Percentiles rank a stretch among this genome's conserved stretches.
These are phyloP conservation scores for Yoshiicerus persimilis DNA, from an alignment of 1,140 invertebrate species.

Conservation along the genomic window DNA sequence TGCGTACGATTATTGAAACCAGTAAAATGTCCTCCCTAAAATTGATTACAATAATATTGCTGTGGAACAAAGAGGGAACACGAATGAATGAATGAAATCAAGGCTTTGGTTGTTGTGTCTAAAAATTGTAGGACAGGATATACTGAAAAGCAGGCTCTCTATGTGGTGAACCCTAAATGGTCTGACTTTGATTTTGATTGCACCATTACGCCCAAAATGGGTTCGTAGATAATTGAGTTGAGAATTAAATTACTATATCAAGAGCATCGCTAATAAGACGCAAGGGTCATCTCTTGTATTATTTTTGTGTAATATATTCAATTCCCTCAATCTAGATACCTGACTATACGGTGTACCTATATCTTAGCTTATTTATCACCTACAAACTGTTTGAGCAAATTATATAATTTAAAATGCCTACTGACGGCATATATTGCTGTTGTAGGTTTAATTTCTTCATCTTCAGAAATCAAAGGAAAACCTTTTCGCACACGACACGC, in stretches of 20 bases:
- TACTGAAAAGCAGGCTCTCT: neutral
- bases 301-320: neutral
- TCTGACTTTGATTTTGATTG: conserved; percentile 16
- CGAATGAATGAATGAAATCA: neutral
- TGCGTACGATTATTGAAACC: neutral
- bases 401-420: too few relatives aligned
- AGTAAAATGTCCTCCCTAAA: neutral
- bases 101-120: neutral
- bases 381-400: too few relatives aligned
- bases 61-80: neutral
- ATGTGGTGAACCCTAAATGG: conserved; percentile 5
- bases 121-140: neutral
- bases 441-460: too few relatives aligned
- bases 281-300: neutral
- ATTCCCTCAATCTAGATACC: neutral
- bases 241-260: conserved; percentile 18
- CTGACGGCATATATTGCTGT: too few relatives aligned
- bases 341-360: neutral
- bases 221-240: conserved; percentile 13
- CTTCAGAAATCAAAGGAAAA: too few relatives aligned
- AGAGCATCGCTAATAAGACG: neutral
- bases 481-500: too few relatives aligned
- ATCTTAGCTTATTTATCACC: neutral
- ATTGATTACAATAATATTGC: neutral
- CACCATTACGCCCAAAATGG: conserved; percentile 15